A percentile compares a stretch with the other conserved stretches of the same genome.
Conservation (phyloP, 2,113 vertebrate species). For the Chloropsis cyanopogon region DNA sequence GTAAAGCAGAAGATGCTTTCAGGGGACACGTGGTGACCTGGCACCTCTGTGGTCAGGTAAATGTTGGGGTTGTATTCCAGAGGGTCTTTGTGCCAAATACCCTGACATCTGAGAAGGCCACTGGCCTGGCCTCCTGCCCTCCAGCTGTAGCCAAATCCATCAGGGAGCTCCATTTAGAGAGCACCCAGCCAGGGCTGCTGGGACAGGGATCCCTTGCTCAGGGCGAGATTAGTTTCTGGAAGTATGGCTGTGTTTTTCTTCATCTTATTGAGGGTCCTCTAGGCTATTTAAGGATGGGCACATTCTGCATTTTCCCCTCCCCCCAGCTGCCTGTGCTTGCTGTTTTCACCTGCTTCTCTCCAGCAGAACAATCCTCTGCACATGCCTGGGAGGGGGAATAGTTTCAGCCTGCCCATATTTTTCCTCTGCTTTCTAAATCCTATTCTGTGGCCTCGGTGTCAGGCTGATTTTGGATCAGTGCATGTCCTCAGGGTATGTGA, state of each 20-base stretch:
- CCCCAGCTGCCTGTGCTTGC: not conserved
- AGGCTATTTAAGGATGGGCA: not conserved
- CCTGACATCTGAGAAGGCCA: constrained; percentile 41
- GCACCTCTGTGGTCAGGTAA: not conserved
- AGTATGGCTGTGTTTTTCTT: not conserved
- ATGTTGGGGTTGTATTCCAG: constrained; percentile 18
- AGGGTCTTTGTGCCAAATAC: not conserved
- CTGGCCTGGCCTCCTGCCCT: not conserved
- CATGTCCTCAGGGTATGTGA: rapidly evolving
- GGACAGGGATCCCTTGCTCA: not conserved
- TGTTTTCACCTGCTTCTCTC: not conserved
- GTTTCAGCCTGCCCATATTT: not conserved
- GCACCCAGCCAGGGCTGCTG: not conserved
- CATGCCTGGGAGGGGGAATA: rapidly evolving
- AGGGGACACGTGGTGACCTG: not conserved
- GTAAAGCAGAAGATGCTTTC: not conserved
- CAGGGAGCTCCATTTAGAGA: constrained; percentile 8
- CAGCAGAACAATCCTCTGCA: not conserved
- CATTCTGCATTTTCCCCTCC: not conserved
- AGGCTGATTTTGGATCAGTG: not conserved
- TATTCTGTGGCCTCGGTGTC: not conserved
- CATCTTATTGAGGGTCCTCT: not conserved
- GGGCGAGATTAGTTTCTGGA: not conserved
- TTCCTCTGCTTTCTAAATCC: not conserved
- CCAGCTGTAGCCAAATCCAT: not conserved